Evolutionary conservation across 2,113 vertebrate genomes (phyloP).

Genomic region (Epinephelus fuscoguttatus): DNA sequence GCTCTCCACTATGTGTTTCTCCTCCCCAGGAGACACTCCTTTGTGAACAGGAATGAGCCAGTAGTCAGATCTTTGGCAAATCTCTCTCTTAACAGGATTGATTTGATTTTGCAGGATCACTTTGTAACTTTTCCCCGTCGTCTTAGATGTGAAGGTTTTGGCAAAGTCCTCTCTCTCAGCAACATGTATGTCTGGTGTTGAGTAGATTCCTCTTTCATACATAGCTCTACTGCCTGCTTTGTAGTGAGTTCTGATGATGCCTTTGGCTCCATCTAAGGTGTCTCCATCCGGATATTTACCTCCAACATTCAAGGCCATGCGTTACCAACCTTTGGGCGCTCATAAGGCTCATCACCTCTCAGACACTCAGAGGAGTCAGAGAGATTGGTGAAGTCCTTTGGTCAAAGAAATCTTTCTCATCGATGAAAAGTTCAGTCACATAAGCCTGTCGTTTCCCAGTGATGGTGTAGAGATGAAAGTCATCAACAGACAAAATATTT

Average conservation of each 20-base stretch:
- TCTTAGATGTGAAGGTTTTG: constrained; percentile 12
- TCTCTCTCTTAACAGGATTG: neutral
- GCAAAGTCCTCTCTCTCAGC: constrained; percentile 3
- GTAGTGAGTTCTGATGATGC: constrained; percentile 41
- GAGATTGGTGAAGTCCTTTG: neutral
- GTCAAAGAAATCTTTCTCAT: constrained; percentile 4
- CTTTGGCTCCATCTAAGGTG: constrained; percentile 21
- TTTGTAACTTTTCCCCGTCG: constrained; percentile 19
- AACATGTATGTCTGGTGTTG: constrained; percentile 18
- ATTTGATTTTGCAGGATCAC: constrained; percentile 49
- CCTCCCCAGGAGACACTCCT: neutral
- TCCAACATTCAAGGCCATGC: constrained; percentile 35
- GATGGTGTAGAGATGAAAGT: neutral
- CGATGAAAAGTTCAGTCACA: neutral
- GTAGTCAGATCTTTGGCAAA: neutral
- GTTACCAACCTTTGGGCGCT: constrained; percentile 33
- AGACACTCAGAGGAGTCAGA: neutral
- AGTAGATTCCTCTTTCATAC: constrained; percentile 47
- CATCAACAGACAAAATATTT: neutral
- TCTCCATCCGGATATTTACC: constrained; percentile 43
- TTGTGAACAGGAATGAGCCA: neutral
- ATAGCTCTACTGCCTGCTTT: fast-evolving
- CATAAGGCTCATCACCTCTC: constrained; percentile 26
- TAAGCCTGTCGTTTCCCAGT: neutral
- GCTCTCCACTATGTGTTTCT: neutral